A percentile compares a stretch with the other conserved stretches of the same genome.
These are phyloP conservation scores for Lamprotornis superbus DNA, from an alignment of 2,113 vertebrate species.

Conservation along the genomic window DNA sequence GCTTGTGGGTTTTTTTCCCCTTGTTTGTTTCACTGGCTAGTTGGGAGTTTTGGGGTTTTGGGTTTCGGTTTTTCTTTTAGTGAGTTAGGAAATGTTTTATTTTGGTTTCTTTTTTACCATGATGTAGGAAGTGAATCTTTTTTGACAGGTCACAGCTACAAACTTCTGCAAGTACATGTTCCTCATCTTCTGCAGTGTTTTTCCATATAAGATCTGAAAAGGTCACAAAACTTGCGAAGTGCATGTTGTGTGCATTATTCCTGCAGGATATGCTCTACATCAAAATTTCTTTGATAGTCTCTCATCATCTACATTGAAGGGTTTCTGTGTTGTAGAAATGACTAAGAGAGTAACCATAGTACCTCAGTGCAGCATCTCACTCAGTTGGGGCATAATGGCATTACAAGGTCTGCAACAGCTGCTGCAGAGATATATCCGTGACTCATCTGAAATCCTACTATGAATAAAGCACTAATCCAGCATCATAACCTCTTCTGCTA, in stretches of 20 bases:
- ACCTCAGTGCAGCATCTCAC: background rate
- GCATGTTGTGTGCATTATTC: background rate
- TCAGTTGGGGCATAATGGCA: constrained; percentile 38
- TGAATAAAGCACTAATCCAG: constrained; percentile 36
- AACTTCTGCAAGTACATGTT: background rate
- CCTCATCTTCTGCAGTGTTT: background rate
- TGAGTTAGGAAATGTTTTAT: background rate
- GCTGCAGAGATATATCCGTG: constrained; percentile 30
- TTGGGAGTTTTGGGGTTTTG: background rate
- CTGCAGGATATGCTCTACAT: background rate
- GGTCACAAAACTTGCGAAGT: background rate
- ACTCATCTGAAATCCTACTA: constrained; percentile 55
- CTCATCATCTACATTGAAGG: background rate
- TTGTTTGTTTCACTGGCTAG: background rate
- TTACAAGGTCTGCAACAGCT: constrained; percentile 57
- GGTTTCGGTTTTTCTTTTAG: background rate
- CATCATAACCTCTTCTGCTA: constrained; percentile 2
- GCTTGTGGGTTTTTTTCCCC: background rate
- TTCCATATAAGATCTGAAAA: background rate
- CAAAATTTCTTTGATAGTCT: background rate
- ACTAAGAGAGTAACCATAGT: background rate
- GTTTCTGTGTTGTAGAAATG: background rate
- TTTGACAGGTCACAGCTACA: background rate
- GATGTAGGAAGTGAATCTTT: background rate
- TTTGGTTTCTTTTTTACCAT: background rate